These are phyloP conservation scores for Caenorhabditis angaria DNA, from an alignment of 2,888 invertebrate genomes.

Conservation along the genomic window DNA sequence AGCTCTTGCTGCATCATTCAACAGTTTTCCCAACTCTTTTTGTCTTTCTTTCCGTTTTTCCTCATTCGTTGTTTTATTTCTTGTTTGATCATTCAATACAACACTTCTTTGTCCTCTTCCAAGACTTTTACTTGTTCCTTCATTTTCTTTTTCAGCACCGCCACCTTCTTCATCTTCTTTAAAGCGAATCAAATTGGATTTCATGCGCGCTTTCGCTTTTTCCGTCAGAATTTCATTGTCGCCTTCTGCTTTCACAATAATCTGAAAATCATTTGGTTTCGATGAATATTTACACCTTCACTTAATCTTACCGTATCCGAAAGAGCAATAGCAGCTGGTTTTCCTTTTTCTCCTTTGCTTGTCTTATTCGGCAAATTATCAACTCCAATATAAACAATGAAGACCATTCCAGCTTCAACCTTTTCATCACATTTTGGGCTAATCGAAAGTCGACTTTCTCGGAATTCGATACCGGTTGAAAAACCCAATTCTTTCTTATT, in stretches of 20 bases:
- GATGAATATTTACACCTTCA: background rate
- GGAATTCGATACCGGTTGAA: constrained; percentile 96
- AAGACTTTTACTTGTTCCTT: constrained; percentile 76
- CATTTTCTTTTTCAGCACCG: constrained; percentile 78
- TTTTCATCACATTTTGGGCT: constrained; percentile 85
- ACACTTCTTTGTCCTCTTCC: constrained; percentile 70
- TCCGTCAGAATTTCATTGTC: constrained; percentile 79
- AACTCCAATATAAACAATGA: constrained; percentile 92
- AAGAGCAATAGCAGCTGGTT: constrained; percentile 90
- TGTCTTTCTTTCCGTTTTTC: constrained; percentile 97
- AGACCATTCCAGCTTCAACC: constrained; percentile 82
- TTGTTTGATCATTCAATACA: constrained; percentile 66
- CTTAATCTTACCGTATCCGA: constrained; percentile 87
- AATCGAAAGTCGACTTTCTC: constrained; percentile 90
- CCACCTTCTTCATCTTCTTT: constrained; percentile 44
- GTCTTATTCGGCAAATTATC: constrained; percentile 84
- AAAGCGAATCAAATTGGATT: constrained; percentile 57
- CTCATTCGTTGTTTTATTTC: constrained; percentile 87
- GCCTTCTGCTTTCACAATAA: constrained; percentile 56
- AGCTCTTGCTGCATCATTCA: constrained; percentile 92
- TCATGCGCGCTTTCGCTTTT: constrained; percentile 76
- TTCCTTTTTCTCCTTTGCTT: constrained; percentile 83
- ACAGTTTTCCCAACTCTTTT: constrained; percentile 86
- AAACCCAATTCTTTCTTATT: constrained; percentile 84
- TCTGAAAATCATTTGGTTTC: constrained; percentile 13